A percentile compares a stretch with the other conserved stretches of the same genome.
phyloP scores from a whole-genome alignment of 2,888 invertebrate species.

The Bellardia pandia region DNA sequence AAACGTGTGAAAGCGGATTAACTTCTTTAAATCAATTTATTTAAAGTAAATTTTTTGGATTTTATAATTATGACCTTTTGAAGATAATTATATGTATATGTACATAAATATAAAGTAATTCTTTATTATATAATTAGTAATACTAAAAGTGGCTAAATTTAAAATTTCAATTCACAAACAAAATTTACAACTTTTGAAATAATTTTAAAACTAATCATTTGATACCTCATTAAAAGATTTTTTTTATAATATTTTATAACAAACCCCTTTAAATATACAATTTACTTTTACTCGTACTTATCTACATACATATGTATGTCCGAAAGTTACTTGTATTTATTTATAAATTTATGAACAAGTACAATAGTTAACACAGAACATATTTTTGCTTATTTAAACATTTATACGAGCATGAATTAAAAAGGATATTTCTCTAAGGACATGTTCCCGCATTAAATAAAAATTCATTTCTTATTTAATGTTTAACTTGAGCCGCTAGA shows the following conservation, averaged over 20 bases:
- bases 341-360: constrained; percentile 39
- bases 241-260: not conserved
- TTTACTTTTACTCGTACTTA: not conserved
- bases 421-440: constrained; percentile 53
- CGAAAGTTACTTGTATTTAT: constrained; percentile 33
- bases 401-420: not conserved
- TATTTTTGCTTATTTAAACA: constrained; percentile 6
- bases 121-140: no score
- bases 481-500: constrained; percentile 57
- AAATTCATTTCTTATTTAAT: constrained; percentile 69
- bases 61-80: no score
- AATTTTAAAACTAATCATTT: constrained; percentile 51
- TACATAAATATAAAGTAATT: no score
- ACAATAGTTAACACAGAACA: constrained; percentile 25
- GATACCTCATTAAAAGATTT: constrained; percentile 66
- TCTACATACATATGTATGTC: not conserved
- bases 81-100: no score
- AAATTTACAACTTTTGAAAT: not conserved
- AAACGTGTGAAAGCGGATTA: no score
- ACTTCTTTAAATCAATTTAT: no score
- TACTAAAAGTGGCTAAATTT: not conserved
- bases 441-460: constrained; percentile 68
- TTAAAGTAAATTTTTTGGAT: no score
- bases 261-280: not conserved
- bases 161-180: not conserved